Evolutionary conservation across 2,113 vertebrate species (phyloP).

Genomic region (Ancistrus triradiatus): DNA sequence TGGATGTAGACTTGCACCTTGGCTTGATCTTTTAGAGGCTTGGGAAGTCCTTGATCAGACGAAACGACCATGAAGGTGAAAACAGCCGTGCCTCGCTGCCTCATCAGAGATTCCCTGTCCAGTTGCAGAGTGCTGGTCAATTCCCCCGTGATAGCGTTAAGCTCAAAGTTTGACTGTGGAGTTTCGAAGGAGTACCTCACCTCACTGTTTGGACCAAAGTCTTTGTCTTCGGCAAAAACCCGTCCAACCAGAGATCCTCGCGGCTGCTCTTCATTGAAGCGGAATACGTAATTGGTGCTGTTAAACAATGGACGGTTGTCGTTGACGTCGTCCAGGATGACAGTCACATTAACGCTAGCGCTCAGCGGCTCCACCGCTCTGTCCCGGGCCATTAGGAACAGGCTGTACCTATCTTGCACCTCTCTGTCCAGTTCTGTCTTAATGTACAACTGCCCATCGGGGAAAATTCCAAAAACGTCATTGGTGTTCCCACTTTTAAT

Average conservation of each 20-base stretch:
- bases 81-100: constrained; percentile 82
- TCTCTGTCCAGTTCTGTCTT: constrained; percentile 94
- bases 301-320: constrained; percentile 96
- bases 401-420: constrained; percentile 82
- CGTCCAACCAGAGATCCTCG: constrained; percentile 82
- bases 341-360: constrained; percentile 84
- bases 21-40: constrained; percentile 89
- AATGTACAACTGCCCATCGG: constrained; percentile 94
- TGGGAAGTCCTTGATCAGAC: constrained; percentile 91
- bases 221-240: constrained; percentile 87
- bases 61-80: constrained; percentile 86
- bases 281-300: constrained; percentile 94
- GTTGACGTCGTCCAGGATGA: constrained; percentile 91
- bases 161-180: constrained; percentile 85
- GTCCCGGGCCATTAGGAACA: constrained; percentile 84
- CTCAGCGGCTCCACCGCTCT: constrained; percentile 87
- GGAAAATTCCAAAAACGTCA: constrained; percentile 92
- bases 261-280: constrained; percentile 87
- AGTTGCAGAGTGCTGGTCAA: constrained; percentile 82
- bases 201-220: constrained; percentile 88
- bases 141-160: constrained; percentile 83
- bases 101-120: constrained; percentile 90
- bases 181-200: constrained; percentile 87
- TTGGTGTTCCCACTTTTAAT: constrained; percentile 85
- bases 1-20: constrained; percentile 91